A percentile compares a stretch with the other conserved stretches of the same genome.
Evolutionary conservation across 2,888 invertebrate species (phyloP).

Genomic region (Cryptocephalus moraei): DNA sequence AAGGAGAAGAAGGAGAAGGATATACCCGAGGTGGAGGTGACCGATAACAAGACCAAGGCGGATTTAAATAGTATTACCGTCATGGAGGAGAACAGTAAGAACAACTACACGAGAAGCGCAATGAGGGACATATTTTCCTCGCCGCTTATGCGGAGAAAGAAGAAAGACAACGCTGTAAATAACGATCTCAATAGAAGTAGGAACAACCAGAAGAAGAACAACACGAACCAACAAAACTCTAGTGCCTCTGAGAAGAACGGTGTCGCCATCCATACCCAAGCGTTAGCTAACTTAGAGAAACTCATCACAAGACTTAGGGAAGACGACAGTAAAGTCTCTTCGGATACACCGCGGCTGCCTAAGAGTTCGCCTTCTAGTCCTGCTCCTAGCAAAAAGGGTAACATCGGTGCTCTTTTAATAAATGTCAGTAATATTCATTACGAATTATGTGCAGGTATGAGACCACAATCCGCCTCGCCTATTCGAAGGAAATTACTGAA

Average conservation of each 20-base stretch:
- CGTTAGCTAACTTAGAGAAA: conserved; percentile 48
- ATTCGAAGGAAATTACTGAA: conserved; percentile 71
- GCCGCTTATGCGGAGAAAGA: conserved; percentile 36
- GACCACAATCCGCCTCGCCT: conserved; percentile 71
- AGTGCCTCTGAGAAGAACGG: conserved; percentile 18
- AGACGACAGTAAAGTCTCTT: conserved; percentile 42
- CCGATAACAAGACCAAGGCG: conserved; percentile 3
- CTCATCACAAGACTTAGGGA: conserved; percentile 46
- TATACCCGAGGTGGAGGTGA: conserved; percentile 27
- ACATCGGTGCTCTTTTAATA: neutral
- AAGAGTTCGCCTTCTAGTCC: conserved; percentile 70
- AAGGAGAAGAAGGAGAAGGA: conserved; percentile 17
- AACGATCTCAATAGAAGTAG: conserved; percentile 21
- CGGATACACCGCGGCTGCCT: conserved; percentile 52
- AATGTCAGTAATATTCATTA: no score
- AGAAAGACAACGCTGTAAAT: conserved; percentile 21
- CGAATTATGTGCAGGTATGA: conserved; percentile 37
- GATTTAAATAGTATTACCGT: conserved; percentile 5
- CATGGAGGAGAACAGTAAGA: conserved; percentile 12
- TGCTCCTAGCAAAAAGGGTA: conserved; percentile 56
- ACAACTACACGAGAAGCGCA: conserved; percentile 26
- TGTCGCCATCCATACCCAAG: conserved; percentile 39
- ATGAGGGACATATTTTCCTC: conserved; percentile 37
- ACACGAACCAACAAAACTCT: conserved; percentile 9
- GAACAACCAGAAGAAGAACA: conserved; percentile 25